Evolutionary conservation across 2,113 vertebrate genomes (phyloP).

Genomic region (Phrynosoma platyrhinos): DNA sequence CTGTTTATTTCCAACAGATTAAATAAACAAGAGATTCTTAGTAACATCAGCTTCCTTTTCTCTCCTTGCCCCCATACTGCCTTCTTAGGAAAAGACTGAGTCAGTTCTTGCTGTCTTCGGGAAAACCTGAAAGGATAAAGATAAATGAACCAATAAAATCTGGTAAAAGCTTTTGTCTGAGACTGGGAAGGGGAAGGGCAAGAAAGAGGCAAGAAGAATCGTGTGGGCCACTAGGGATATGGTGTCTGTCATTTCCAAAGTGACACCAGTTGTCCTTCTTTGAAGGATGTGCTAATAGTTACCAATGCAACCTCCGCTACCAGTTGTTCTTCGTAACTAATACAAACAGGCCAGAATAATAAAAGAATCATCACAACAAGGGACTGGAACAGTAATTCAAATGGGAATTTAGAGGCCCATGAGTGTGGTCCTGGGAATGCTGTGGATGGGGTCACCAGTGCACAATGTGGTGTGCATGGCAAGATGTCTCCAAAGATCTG

Average conservation of each 20-base stretch:
- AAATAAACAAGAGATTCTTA: not conserved
- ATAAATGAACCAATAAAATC: not conserved
- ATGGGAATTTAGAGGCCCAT: not conserved
- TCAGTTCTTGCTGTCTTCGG: constrained; percentile 39
- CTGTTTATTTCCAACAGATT: constrained; percentile 6
- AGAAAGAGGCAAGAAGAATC: too few relatives aligned
- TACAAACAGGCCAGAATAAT: not conserved
- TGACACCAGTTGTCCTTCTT: not conserved
- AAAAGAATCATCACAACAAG: not conserved
- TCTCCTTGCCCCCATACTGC: not conserved
- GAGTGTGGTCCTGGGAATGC: too few relatives aligned
- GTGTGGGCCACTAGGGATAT: not conserved
- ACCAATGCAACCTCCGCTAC: not conserved
- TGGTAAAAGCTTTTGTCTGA: not conserved
- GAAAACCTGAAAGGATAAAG: constrained; percentile 45
- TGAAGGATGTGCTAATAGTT: not conserved
- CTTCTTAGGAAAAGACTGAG: not conserved
- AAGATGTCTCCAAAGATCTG: too few relatives aligned
- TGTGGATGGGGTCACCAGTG: too few relatives aligned
- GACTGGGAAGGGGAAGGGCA: not conserved
- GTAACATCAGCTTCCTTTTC: not conserved
- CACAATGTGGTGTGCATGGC: too few relatives aligned
- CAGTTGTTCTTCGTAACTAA: not conserved
- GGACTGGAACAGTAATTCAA: not conserved
- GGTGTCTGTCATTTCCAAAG: not conserved